Conservation (phyloP, 2,888 invertebrate genomes). For the Drosophila birchii region DNA sequence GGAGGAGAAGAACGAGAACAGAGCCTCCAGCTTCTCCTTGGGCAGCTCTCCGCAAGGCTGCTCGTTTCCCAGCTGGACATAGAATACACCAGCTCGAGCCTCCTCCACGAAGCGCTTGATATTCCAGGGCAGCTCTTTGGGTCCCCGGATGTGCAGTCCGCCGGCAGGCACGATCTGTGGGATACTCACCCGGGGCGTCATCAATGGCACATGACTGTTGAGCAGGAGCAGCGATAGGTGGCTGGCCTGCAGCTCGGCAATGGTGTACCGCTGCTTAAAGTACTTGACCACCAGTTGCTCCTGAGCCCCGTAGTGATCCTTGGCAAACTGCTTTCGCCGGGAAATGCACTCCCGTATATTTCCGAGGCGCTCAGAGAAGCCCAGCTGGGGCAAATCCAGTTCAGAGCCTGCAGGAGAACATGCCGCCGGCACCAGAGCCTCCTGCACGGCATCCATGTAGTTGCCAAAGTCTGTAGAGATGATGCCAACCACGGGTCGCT, state of each 20-base stretch:
- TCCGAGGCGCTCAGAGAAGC: slow-evolving; percentile 85
- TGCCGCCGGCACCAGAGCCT: slow-evolving; percentile 85
- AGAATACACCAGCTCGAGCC: slow-evolving; percentile 84
- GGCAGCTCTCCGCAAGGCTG: slow-evolving; percentile 84
- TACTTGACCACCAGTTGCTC: slow-evolving; percentile 80
- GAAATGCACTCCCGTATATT: slow-evolving; percentile 84
- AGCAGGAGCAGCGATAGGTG: slow-evolving; percentile 85
- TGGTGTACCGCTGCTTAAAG: slow-evolving; percentile 68
- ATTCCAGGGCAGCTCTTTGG: slow-evolving; percentile 83
- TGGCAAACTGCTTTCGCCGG: slow-evolving; percentile 76
- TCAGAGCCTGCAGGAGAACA: slow-evolving; percentile 85
- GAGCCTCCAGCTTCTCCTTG: slow-evolving; percentile 75
- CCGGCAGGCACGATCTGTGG: slow-evolving; percentile 86
- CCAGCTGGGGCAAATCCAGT: slow-evolving; percentile 77
- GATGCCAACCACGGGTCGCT: slow-evolving; percentile 84
- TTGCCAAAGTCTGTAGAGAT: slow-evolving; percentile 84
- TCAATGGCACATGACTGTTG: slow-evolving; percentile 86
- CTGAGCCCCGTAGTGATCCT: slow-evolving; percentile 81
- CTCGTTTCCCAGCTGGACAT: slow-evolving; percentile 85
- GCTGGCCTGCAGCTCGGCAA: slow-evolving; percentile 84
- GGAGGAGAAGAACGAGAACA: slow-evolving; percentile 82
- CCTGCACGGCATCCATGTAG: slow-evolving; percentile 85
- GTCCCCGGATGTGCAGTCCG: slow-evolving; percentile 86
- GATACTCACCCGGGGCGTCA: slow-evolving; percentile 84
- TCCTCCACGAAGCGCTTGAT: slow-evolving; percentile 85